These are phyloP conservation scores for Bombus waltoni DNA, from an alignment of 1,140 invertebrate species.

Conservation along the genomic window DNA sequence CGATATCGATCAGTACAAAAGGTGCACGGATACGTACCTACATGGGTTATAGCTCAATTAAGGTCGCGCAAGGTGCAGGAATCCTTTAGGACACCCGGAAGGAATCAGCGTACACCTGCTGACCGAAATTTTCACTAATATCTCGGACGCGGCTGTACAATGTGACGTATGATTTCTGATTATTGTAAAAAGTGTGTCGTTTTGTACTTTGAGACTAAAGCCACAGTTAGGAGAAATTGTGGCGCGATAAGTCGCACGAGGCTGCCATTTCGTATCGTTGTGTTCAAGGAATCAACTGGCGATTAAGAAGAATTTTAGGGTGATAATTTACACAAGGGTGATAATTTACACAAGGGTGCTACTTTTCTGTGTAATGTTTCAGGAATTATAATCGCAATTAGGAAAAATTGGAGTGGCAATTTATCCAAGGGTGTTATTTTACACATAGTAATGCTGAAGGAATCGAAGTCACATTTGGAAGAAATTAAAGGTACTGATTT, in stretches of 20 bases:
- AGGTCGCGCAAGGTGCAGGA: conserved; percentile 39
- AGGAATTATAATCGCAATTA: neutral
- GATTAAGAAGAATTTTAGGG: neutral
- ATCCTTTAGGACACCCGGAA: neutral
- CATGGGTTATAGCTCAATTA: conserved; percentile 38
- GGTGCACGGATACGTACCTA: conserved; percentile 11
- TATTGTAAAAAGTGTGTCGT: neutral
- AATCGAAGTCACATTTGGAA: neutral
- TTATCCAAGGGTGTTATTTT: neutral
- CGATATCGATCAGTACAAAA: conserved; percentile 41
- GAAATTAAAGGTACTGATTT: neutral
- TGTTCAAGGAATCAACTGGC: neutral
- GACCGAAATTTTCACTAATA: neutral
- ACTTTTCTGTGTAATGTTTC: neutral
- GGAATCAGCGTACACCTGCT: conserved; percentile 26
- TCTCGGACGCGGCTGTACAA: too few species aligned
- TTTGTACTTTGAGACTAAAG: neutral
- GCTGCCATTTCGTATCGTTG: neutral
- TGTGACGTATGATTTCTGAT: neutral
- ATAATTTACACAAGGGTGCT: neutral
- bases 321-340: neutral
- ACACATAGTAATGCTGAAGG: neutral
- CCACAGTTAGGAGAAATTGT: neutral
- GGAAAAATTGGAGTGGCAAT: neutral
- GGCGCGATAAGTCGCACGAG: neutral